Conservation (phyloP, 2,888 invertebrate species). For the Heteromyza rotundicornis region DNA sequence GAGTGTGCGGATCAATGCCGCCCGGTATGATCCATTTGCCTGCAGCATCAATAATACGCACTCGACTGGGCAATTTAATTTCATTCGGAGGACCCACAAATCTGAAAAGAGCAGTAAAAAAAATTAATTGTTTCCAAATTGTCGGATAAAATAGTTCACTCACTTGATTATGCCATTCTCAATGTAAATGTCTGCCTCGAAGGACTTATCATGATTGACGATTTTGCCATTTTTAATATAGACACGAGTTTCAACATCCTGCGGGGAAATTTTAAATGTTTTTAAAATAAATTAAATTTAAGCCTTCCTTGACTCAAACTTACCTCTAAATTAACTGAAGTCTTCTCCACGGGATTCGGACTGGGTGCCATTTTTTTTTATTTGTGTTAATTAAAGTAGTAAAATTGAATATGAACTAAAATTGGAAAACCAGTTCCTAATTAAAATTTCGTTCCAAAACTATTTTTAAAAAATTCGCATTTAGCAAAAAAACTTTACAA, state of each 20-base stretch:
- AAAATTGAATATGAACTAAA: too few species aligned
- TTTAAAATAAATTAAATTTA: too few species aligned
- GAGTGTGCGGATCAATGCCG: constrained; percentile 97
- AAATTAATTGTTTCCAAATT: too few species aligned
- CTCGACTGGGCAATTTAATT: constrained; percentile 78
- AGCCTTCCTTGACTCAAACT: too few species aligned
- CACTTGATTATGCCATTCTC: constrained; percentile 97
- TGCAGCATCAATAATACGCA: constrained; percentile 89
- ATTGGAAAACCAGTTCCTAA: too few species aligned
- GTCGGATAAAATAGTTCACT: constrained; percentile 62
- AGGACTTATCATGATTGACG: constrained; percentile 91
- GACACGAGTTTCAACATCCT: constrained; percentile 91
- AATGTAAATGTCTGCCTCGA: constrained; percentile 92
- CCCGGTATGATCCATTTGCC: constrained; percentile 93
- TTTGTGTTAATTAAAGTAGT: too few species aligned
- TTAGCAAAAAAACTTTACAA: too few species aligned
- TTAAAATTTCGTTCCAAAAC: too few species aligned
- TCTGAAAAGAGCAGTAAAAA: too few species aligned
- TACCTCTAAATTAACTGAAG: constrained; percentile 93
- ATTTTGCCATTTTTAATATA: constrained; percentile 95
- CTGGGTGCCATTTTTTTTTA: constrained; percentile 58
- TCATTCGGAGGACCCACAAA: constrained; percentile 59
- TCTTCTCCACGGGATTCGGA: constrained; percentile 88
- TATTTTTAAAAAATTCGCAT: too few species aligned
- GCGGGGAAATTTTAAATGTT: too few species aligned